Evolutionary conservation across 2,113 vertebrate species (phyloP), one percentile per base, ranked within the genome.

Genomic region (Ammodytes dubius): DNA sequence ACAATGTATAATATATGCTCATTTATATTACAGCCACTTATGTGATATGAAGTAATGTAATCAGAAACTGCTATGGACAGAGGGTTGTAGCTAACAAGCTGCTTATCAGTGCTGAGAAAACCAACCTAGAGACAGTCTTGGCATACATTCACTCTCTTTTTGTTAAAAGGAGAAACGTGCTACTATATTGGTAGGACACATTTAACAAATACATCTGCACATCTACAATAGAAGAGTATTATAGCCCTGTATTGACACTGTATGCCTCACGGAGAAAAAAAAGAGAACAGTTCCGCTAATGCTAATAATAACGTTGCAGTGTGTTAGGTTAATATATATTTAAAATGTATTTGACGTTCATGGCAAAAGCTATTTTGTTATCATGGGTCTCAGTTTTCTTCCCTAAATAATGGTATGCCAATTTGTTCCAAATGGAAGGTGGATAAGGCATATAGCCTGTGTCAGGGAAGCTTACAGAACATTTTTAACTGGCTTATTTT

Each of bases 1-100:
- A 85, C 65, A 42, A 70, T 65, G 73, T 47, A 58, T 75, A 87
- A 89, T 76, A 58, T 72, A 88, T 89, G 85, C 73, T 69, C 85
- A 88, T 91, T 79, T 85, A 76, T 54, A 74, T 81, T 73, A 77
- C 52, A 74, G 17, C 71, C 17, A 79, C 85, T 77, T 79, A 15
- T 84, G 27, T 84, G 75, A 88, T 78, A 75, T 73, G 77, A 83
- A 45, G 53, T 79, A 68, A 86, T 81, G 60, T 81, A 82, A 84
- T 74, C 70, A 14, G 7, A 6, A 77, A 45, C 35, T 47, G 74
- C 58, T 14, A 40, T 68, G 47, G 65, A 70, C 52, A 43, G 27
- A 74, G 43, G 13, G 81, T 35, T 6, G 35, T 3, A 63, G 78
- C 49, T 63, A 77, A 70, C 17, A 68, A 79, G 69, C 65, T 82